Evolutionary conservation across 2,113 vertebrate species (phyloP).

Genomic region (Atractosteus spatula): DNA sequence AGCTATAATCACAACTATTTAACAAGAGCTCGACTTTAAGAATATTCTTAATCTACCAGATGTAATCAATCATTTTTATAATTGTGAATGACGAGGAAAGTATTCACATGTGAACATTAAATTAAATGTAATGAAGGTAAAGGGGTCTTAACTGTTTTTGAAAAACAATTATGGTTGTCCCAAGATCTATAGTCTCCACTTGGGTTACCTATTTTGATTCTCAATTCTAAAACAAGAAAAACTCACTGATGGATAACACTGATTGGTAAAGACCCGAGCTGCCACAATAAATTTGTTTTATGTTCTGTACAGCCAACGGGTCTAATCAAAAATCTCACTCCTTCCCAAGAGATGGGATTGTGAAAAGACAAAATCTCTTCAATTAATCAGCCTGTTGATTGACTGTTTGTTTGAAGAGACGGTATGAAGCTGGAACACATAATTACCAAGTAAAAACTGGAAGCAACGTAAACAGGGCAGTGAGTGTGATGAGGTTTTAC

Average conservation of each 20-base stretch:
- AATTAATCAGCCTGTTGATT: slow-evolving; percentile 9
- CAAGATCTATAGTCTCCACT: too few species aligned
- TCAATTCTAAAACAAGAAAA: background rate
- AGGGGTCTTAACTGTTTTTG: too few species aligned
- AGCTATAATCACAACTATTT: too few species aligned
- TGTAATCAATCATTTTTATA: too few species aligned
- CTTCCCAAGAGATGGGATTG: background rate
- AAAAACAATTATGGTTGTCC: too few species aligned
- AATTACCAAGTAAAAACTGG: slow-evolving; percentile 13
- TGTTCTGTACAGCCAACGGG: background rate
- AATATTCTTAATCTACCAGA: too few species aligned
- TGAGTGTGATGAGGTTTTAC: background rate
- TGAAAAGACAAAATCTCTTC: background rate
- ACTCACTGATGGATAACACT: background rate
- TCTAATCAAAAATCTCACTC: background rate
- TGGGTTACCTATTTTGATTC: background rate
- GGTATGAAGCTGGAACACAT: slow-evolving; percentile 11
- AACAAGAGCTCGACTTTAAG: too few species aligned
- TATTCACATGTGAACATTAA: too few species aligned
- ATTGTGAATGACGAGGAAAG: too few species aligned
- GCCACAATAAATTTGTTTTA: background rate
- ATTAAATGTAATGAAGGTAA: too few species aligned
- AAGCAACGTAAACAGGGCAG: background rate
- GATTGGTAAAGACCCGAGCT: background rate
- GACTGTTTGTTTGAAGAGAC: slow-evolving; percentile 15